Evolutionary conservation across 2,797 vertebrate species (phyloP).

Genomic region (Bradypodion ventrale): DNA sequence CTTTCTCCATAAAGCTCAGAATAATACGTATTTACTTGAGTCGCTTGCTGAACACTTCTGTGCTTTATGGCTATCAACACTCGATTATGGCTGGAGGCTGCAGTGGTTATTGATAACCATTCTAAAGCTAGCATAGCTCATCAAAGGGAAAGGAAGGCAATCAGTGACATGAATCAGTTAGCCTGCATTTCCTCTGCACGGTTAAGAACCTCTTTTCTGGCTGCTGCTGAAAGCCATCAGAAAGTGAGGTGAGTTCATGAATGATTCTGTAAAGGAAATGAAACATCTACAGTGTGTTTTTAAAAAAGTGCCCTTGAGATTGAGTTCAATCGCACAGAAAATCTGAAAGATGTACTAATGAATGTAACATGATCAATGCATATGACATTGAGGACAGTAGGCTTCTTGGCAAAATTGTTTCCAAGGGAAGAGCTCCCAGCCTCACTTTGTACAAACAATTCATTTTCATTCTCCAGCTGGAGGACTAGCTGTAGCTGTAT

Average conservation of each 20-base stretch:
- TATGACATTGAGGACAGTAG: too few relatives aligned
- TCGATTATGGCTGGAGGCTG: slow-evolving; percentile 61
- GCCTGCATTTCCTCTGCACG: slow-evolving; percentile 51
- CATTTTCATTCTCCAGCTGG: too few relatives aligned
- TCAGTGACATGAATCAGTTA: slow-evolving; percentile 59
- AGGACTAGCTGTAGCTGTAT: too few relatives aligned
- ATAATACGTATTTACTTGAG: slow-evolving; percentile 62
- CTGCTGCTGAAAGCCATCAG: slow-evolving; percentile 30
- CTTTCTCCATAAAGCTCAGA: slow-evolving; percentile 71
- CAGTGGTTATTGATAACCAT: slow-evolving; percentile 71
- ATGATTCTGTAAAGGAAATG: too few relatives aligned
- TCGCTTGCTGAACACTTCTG: slow-evolving; percentile 61
- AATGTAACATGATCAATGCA: too few relatives aligned
- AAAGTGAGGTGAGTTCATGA: not conserved
- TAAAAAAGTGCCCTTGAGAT: not conserved
- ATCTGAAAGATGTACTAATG: too few relatives aligned
- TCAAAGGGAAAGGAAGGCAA: slow-evolving; percentile 57
- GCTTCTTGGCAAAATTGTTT: too few relatives aligned
- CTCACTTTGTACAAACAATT: too few relatives aligned
- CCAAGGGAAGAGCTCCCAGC: too few relatives aligned
- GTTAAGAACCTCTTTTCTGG: slow-evolving; percentile 30
- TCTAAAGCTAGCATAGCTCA: slow-evolving; percentile 57
- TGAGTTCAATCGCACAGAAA: not conserved
- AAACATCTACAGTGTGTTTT: too few relatives aligned
- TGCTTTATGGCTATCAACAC: slow-evolving; percentile 70